phyloP scores from a whole-genome alignment of 2,888 invertebrate genomes.

The Luffia ferchaultella region DNA sequence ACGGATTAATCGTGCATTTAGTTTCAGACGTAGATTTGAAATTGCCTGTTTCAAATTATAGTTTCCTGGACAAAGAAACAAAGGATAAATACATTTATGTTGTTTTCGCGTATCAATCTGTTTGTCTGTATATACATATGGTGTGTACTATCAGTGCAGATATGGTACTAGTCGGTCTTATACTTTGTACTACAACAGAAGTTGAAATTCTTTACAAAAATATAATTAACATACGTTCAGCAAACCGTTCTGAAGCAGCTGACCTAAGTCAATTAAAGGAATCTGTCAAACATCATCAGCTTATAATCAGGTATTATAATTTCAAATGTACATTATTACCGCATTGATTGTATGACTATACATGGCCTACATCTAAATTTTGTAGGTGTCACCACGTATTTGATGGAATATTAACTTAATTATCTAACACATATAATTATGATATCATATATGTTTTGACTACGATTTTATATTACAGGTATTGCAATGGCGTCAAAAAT shows the following conservation, averaged over 20 bases:
- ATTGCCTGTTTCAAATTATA: conserved; percentile 43
- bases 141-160: conserved; percentile 37
- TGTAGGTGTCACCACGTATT: too few species aligned
- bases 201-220: conserved; percentile 1
- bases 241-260: neutral
- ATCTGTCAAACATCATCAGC: neutral
- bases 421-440: neutral
- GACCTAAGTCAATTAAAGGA: neutral
- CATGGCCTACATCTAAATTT: too few species aligned
- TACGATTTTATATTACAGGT: conserved; percentile 34
- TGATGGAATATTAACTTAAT: too few species aligned
- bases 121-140: conserved; percentile 44
- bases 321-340: neutral
- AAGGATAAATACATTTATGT: conserved; percentile 27
- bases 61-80: conserved; percentile 33
- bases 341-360: too few species aligned
- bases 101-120: conserved; percentile 35
- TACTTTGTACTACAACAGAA: conserved; percentile 21
- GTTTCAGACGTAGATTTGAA: conserved; percentile 24
- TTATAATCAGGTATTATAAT: neutral
- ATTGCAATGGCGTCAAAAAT: conserved; percentile 19
- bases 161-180: conserved; percentile 34
- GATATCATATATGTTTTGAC: neutral
- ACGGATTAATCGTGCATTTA: conserved; percentile 26
- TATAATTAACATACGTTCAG: neutral